Percentiles rank a stretch among this genome's conserved stretches.
Evolutionary conservation across 2,797 vertebrate species (phyloP).

Genomic region (Saxicola maurus): DNA sequence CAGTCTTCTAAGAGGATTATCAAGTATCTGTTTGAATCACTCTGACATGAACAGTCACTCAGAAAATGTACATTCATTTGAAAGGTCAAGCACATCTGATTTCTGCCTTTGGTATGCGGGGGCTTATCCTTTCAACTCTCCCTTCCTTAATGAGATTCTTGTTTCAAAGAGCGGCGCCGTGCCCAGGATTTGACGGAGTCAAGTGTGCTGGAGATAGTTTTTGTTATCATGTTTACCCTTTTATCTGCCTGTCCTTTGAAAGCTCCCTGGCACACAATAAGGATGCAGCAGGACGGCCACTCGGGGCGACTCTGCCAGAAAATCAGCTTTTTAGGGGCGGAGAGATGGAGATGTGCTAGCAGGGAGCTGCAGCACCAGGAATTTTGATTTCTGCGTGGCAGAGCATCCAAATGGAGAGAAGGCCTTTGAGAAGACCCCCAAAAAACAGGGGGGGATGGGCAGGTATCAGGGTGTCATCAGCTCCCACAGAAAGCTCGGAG

Average conservation of each 20-base stretch:
- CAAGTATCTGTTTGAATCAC: conserved; percentile 65
- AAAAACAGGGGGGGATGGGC: neutral
- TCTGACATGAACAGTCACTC: conserved; percentile 36
- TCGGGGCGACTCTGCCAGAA: neutral
- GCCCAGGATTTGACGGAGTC: neutral
- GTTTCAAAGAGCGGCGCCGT: conserved; percentile 16
- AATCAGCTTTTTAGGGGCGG: neutral
- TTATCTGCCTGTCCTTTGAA: conserved; percentile 49
- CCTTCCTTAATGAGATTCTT: conserved; percentile 47
- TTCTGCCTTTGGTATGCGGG: conserved; percentile 20
- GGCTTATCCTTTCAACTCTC: conserved; percentile 37
- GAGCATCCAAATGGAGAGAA: neutral
- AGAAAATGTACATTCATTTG: conserved; percentile 52
- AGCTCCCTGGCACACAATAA: neutral
- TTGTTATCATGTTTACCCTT: conserved; percentile 32
- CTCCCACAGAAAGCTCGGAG: rapidly evolving
- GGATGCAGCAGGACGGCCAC: neutral
- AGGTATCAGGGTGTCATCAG: neutral
- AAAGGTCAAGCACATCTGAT: conserved; percentile 66
- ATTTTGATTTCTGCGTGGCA: neutral
- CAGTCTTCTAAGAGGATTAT: conserved; percentile 55
- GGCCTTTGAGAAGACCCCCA: neutral
- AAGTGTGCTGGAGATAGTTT: neutral
- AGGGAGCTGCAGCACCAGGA: neutral
- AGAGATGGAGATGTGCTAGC: conserved; percentile 14